These are phyloP conservation scores for Crax fasciolata DNA, from an alignment of 2,797 vertebrate species.

Conservation along the genomic window DNA sequence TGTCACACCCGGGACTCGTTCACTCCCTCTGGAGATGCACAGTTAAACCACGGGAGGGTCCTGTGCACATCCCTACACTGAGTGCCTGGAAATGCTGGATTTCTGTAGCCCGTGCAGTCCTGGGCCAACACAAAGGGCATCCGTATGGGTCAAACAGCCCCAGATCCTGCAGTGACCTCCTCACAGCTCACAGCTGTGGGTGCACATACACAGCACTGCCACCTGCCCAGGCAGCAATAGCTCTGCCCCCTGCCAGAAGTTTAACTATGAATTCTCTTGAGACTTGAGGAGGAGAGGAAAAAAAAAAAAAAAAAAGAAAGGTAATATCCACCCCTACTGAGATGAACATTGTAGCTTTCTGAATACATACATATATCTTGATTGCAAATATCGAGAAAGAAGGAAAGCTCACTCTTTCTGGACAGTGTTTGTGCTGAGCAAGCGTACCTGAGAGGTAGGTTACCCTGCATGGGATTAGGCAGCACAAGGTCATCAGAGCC, in stretches of 20 bases:
- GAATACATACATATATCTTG: background rate
- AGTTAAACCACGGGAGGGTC: background rate
- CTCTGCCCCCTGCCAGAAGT: background rate
- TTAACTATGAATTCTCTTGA: background rate
- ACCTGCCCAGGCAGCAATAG: background rate
- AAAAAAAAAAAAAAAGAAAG: background rate
- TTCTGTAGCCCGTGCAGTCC: background rate
- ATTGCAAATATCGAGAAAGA: background rate
- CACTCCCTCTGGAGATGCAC: background rate
- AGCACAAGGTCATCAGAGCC: background rate
- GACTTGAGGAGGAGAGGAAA: background rate
- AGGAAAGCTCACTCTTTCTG: background rate
- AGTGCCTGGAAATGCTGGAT: background rate
- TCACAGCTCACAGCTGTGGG: rapidly evolving
- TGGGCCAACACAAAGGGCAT: background rate
- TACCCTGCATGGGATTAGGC: background rate
- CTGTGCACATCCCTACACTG: background rate
- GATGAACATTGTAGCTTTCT: background rate
- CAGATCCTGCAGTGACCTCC: background rate
- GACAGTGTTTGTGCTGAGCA: background rate
- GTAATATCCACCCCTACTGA: background rate
- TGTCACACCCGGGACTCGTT: conserved; percentile 28
- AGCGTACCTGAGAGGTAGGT: rapidly evolving
- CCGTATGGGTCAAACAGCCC: rapidly evolving
- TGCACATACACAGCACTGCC: background rate